Base-by-base conservation (phyloP, 2,888 invertebrate genomes). In the Brachycybe producta region DNA sequence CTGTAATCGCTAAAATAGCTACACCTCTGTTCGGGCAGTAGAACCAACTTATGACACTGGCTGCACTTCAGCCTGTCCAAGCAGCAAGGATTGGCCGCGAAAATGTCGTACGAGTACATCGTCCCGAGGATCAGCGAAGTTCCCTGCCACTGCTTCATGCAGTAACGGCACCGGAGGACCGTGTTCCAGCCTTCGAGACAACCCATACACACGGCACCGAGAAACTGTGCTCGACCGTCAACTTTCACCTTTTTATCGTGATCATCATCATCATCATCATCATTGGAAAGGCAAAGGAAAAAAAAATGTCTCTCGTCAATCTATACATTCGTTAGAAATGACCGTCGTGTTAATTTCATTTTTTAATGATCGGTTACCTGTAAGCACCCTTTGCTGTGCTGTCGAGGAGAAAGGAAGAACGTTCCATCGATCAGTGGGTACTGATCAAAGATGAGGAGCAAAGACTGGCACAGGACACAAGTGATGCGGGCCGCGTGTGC, bases 21-120 rank as follows among this genome's bases (percentile, higher is more conserved):
- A 60, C 91, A 73, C 64, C 82, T 80, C 68, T 84, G 84, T 64
- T 82, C 82, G 13, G 87, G 84, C 68, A 84, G 82, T 61, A 91
- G 78, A 55, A 92, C 78, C 39, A 85, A 80, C 70, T 85, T 84
- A 71, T 78, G 82, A 75, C 95, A 95, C 66, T 79, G 79, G 75
- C 87, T 91, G 75, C 95, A 95, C 82, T 84, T 86, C 61, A 92
- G 76, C 61, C 94, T 77, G 64, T 90, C 88, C 64, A 82, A 78
- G 72, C 95, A 95, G 70, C 95, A 97, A 17, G 92, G 91, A 72
- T 84, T 86, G 54, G 94, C 91, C 66, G 95, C 95, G 68, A 97
- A 94, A 61, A 97, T 88, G 70, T 97, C 95, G 65, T 92, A 97
- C 54, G 91, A 86, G 73, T 97, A 97, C 88, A 95, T 92, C 57